Conservation (phyloP, 2,888 invertebrate species). For the Drosophila mimetica region DNA sequence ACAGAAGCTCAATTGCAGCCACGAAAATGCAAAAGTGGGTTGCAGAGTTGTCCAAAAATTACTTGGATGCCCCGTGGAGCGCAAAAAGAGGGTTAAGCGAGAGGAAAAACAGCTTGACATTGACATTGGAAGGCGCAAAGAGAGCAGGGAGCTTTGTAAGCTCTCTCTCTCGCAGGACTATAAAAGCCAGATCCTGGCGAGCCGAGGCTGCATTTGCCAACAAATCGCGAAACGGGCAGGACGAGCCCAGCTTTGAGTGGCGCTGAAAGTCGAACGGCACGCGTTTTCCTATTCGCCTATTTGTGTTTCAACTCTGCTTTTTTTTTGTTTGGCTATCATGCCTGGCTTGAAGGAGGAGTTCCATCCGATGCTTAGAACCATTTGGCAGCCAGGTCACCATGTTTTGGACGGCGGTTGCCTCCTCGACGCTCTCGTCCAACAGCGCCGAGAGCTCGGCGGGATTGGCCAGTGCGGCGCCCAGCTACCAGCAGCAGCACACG, state of each 20-base stretch:
- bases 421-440: conserved; percentile 45
- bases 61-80: conserved; percentile 1
- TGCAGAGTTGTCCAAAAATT: background rate
- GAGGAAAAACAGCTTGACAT: conserved; percentile 34
- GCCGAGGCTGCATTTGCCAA: conserved; percentile 40
- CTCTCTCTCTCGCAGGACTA: conserved; percentile 16
- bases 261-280: conserved; percentile 3
- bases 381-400: conserved; percentile 16
- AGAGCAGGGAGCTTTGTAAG: conserved; percentile 16
- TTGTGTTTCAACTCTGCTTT: background rate
- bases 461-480: conserved; percentile 55
- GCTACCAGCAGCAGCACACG: conserved; percentile 50
- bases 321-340: conserved; percentile 20
- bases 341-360: conserved; percentile 1
- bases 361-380: background rate
- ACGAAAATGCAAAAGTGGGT: background rate
- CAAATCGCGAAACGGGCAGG: conserved; percentile 3
- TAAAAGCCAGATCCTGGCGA: conserved; percentile 26
- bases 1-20: background rate
- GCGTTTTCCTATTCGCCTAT: conserved; percentile 8
- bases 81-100: background rate
- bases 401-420: conserved; percentile 62
- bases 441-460: conserved; percentile 23
- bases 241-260: background rate
- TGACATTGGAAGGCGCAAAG: conserved; percentile 41